A percentile compares a stretch with the other conserved stretches of the same genome.
These are phyloP conservation scores for Smittia sp. DNA, from an alignment of 2,888 invertebrate species.

Conservation along the genomic window DNA sequence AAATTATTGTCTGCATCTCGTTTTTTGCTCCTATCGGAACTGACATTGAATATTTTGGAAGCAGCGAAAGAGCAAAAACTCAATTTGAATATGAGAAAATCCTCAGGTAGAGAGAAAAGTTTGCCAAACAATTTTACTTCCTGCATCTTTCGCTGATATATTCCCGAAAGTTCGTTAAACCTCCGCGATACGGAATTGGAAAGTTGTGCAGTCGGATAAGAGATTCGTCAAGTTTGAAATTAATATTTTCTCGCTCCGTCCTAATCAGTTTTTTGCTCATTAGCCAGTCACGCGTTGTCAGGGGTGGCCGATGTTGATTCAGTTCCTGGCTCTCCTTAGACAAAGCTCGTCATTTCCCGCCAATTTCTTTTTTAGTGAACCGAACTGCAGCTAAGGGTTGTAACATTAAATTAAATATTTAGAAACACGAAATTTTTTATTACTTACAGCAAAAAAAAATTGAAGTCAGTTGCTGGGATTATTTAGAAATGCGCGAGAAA, in stretches of 20 bases:
- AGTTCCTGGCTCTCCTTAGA: neutral
- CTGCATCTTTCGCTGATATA: neutral
- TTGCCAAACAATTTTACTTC: neutral
- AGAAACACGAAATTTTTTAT: neutral
- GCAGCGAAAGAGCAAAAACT: neutral
- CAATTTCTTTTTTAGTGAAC: neutral
- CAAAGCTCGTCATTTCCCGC: constrained; percentile 23
- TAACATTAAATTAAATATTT: constrained; percentile 23
- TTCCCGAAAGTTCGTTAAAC: too few relatives aligned
- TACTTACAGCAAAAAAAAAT: constrained; percentile 1
- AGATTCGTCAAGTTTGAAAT: neutral
- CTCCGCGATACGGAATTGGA: neutral
- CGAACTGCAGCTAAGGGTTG: constrained; percentile 8
- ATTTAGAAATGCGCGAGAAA: neutral
- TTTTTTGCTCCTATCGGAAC: constrained; percentile 20
- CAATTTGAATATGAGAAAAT: neutral
- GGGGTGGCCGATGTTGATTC: constrained; percentile 12
- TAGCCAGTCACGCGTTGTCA: constrained; percentile 13
- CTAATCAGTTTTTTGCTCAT: constrained; percentile 22
- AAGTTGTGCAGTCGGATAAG: neutral
- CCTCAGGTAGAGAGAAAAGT: neutral
- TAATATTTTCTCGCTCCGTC: neutral
- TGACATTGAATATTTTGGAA: constrained; percentile 15
- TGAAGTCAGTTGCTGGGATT: constrained; percentile 2
- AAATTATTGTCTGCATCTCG: constrained; percentile 18